A percentile compares a stretch with the other conserved stretches of the same genome.
Evolutionary conservation across 2,888 invertebrate genomes (phyloP).

Genomic region (Heliconius aoede): DNA sequence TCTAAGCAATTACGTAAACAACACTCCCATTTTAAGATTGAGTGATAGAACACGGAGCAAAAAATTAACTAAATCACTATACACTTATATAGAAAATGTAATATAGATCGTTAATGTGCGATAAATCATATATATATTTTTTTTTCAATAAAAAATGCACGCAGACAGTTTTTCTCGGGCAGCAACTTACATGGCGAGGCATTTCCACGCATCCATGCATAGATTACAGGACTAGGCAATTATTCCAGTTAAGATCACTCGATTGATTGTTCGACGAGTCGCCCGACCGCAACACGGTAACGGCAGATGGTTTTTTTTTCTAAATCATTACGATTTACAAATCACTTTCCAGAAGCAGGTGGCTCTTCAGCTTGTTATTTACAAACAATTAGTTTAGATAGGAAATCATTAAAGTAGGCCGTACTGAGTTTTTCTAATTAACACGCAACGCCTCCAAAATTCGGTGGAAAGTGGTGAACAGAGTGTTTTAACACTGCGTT

Average conservation of each 20-base stretch:
- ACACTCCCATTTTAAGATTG: neutral
- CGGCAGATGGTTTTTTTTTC: constrained; percentile 41
- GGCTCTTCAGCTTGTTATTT: constrained; percentile 19
- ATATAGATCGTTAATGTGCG: neutral
- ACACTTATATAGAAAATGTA: constrained; percentile 9
- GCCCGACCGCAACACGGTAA: constrained; percentile 33
- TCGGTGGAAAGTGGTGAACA: too few relatives aligned
- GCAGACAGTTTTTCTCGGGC: constrained; percentile 18
- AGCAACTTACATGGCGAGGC: constrained; percentile 28
- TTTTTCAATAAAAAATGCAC: constrained; percentile 19
- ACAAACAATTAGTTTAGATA: neutral
- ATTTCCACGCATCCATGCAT: constrained; percentile 36
- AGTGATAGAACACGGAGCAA: neutral
- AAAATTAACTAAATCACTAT: neutral
- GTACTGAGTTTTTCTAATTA: too few relatives aligned
- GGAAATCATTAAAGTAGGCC: neutral
- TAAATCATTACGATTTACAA: constrained; percentile 35
- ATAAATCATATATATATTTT: constrained; percentile 28
- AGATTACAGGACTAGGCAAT: constrained; percentile 36
- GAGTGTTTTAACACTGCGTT: too few relatives aligned
- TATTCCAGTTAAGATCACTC: constrained; percentile 35
- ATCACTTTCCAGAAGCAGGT: constrained; percentile 35
- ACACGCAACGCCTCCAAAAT: too few relatives aligned
- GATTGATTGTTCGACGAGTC: constrained; percentile 32
- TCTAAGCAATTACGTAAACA: neutral